A percentile compares a stretch with the other conserved stretches of the same genome.
Evolutionary conservation across 2,797 vertebrate genomes (phyloP).

Genomic region (Spea hammondii): DNA sequence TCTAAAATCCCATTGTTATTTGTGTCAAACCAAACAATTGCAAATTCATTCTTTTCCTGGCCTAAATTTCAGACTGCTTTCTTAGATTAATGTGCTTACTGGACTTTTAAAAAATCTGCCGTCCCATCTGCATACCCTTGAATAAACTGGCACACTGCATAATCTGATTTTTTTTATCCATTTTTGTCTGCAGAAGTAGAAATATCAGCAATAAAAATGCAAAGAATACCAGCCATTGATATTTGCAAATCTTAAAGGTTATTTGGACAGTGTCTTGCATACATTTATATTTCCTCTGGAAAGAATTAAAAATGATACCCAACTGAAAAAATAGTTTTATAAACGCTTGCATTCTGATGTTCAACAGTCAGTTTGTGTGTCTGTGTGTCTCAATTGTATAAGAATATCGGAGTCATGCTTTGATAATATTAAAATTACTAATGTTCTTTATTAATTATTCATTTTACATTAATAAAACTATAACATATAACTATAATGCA

Average conservation of each 20-base stretch:
- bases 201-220: constrained; percentile 42
- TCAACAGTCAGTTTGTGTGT: no score
- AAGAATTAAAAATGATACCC: neutral
- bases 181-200: constrained; percentile 25
- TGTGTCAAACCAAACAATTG: constrained; percentile 28
- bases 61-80: constrained; percentile 31
- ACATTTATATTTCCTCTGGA: neutral
- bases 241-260: constrained; percentile 37
- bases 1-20: constrained; percentile 15
- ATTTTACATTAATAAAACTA: no score
- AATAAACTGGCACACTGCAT: constrained; percentile 22
- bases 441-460: no score
- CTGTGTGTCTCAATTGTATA: no score
- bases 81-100: constrained; percentile 43
- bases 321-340: neutral
- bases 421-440: no score
- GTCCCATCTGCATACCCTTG: constrained; percentile 43
- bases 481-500: no score
- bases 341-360: no score
- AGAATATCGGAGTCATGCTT: no score
- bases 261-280: constrained; percentile 11
- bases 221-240: constrained; percentile 9
- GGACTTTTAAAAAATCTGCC: constrained; percentile 45
- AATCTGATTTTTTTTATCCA: constrained; percentile 9
- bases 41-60: constrained; percentile 34